Conservation (phyloP, 2,113 vertebrate species). For the Arvicanthis niloticus region DNA sequence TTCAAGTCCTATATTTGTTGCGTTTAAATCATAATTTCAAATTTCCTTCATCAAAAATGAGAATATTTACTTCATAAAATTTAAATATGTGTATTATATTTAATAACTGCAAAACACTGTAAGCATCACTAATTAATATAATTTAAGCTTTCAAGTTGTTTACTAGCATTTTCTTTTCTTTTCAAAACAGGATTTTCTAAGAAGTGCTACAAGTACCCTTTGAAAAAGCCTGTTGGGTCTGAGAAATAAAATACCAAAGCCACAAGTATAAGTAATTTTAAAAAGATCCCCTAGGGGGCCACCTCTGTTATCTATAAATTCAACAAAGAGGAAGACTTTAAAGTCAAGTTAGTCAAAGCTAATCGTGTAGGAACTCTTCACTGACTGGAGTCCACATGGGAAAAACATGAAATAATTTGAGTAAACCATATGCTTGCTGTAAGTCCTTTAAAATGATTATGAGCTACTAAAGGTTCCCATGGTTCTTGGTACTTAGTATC, state of each 20-base stretch:
- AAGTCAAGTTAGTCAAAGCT: slow-evolving; percentile 47
- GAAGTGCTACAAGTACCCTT: background rate
- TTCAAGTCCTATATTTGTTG: slow-evolving; percentile 37
- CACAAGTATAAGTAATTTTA: slow-evolving; percentile 44
- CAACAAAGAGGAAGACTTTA: slow-evolving; percentile 56
- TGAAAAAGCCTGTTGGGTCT: slow-evolving; percentile 51
- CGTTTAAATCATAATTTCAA: slow-evolving; percentile 51
- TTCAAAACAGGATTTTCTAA: slow-evolving; percentile 12
- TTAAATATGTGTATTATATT: slow-evolving; percentile 31
- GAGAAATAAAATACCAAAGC: slow-evolving; percentile 60
- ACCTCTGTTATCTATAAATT: slow-evolving; percentile 57
- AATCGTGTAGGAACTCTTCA: slow-evolving; percentile 53
- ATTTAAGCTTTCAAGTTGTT: slow-evolving; percentile 53
- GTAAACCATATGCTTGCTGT: slow-evolving; percentile 20
- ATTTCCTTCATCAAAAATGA: slow-evolving; percentile 50
- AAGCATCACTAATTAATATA: slow-evolving; percentile 55
- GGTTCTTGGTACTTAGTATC: slow-evolving; percentile 50
- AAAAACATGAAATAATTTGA: slow-evolving; percentile 55
- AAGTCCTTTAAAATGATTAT: slow-evolving; percentile 29
- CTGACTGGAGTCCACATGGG: slow-evolving; percentile 37
- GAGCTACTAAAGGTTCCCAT: slow-evolving; percentile 33
- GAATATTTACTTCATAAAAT: slow-evolving; percentile 35
- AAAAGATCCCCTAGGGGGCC: slow-evolving; percentile 8
- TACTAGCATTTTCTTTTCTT: slow-evolving; percentile 51
- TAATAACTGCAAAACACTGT: slow-evolving; percentile 25